phyloP scores from a whole-genome alignment of 2,113 vertebrate species.

The Accipiter cooperii region DNA sequence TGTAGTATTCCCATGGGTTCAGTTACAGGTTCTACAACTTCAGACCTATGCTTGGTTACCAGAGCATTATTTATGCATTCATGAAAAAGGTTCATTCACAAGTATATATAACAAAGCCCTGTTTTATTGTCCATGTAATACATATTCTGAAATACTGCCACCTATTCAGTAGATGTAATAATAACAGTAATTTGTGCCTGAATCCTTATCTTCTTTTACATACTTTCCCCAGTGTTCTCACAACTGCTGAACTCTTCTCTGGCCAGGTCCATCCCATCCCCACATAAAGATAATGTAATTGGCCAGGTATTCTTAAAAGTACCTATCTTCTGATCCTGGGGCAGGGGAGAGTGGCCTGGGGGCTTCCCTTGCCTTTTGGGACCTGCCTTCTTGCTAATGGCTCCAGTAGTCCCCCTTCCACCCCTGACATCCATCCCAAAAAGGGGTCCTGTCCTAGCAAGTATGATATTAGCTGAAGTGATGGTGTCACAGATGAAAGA shows the following conservation, averaged over 20 bases:
- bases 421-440: background rate
- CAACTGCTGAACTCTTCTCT: background rate
- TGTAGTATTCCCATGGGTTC: background rate
- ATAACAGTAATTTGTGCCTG: background rate
- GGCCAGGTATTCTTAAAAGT: background rate
- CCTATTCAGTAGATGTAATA: background rate
- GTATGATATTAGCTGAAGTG: background rate
- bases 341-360: background rate
- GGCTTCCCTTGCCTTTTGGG: background rate
- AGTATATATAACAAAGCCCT: background rate
- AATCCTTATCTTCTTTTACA: background rate
- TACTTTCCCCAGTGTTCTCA: background rate
- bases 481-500: background rate
- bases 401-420: background rate
- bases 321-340: background rate
- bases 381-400: background rate
- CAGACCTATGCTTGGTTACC: background rate
- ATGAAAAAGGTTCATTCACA: background rate
- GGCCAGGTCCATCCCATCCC: background rate
- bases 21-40: background rate
- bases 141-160: background rate
- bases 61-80: background rate
- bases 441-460: background rate
- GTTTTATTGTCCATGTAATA: fast-evolving
- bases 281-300: background rate